A percentile compares a stretch with the other conserved stretches of the same genome.
These are phyloP conservation scores for Buteo buteo DNA, from an alignment of 2,113 vertebrate species.

Conservation along the genomic window DNA sequence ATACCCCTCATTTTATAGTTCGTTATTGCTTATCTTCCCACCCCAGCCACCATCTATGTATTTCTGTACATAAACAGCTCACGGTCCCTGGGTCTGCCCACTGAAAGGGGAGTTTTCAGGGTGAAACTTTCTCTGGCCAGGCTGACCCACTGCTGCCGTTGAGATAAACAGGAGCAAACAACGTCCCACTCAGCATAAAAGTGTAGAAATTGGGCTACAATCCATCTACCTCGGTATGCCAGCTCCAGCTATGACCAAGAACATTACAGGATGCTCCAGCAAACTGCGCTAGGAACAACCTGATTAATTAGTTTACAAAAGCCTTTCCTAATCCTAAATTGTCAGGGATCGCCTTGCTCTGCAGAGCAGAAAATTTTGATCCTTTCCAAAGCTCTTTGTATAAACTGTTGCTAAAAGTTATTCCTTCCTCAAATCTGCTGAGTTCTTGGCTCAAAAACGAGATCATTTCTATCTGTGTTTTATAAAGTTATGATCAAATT, in stretches of 20 bases:
- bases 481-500: constrained; percentile 43
- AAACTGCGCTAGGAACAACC: not conserved
- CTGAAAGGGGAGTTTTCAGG: not conserved
- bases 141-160: not conserved
- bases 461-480: constrained; percentile 48
- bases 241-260: not conserved
- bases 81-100: not conserved
- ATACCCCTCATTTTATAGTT: not conserved
- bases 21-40: not conserved
- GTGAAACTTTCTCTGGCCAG: not conserved
- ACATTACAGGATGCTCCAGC: not conserved
- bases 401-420: constrained; percentile 24
- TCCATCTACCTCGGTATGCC: not conserved
- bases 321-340: not conserved
- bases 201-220: not conserved
- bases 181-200: rapidly evolving
- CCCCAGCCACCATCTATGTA: not conserved
- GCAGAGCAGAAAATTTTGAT: not conserved
- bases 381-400: not conserved
- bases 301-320: not conserved
- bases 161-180: not conserved
- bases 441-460: constrained; percentile 11
- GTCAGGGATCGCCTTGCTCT: not conserved
- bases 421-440: constrained; percentile 11
- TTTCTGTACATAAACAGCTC: not conserved